phyloP scores from a whole-genome alignment of 2,797 vertebrate species.

The Antennarius maculatus region DNA sequence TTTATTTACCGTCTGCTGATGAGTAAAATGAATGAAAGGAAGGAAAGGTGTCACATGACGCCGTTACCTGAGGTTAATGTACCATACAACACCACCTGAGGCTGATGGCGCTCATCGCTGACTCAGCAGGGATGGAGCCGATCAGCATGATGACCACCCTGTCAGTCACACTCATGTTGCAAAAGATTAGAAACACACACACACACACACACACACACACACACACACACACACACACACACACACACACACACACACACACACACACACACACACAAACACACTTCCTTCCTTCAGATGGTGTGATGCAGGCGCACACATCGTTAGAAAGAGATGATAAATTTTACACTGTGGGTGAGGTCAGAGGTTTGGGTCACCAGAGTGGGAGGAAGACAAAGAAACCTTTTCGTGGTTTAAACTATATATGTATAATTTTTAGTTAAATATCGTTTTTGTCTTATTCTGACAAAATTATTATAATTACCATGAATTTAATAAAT shows the following conservation, averaged over 20 bases:
- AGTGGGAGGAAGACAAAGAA: too few species aligned
- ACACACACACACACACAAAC: too few species aligned
- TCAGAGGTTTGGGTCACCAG: neutral
- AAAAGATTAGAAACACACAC: slow-evolving; percentile 14
- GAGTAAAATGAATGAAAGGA: slow-evolving; percentile 5
- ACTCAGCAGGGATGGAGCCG: slow-evolving; percentile 55
- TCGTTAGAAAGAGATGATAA: neutral
- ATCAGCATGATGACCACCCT: slow-evolving; percentile 38
- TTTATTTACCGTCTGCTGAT: neutral
- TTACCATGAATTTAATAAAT: neutral
- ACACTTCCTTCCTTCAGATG: slow-evolving; percentile 1
- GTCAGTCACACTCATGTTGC: slow-evolving; percentile 54
- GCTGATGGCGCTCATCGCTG: slow-evolving; percentile 36
- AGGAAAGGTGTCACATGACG: slow-evolving; percentile 8
- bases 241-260: too few species aligned
- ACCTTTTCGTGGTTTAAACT: too few species aligned
- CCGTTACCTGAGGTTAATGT: slow-evolving; percentile 13
- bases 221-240: too few species aligned
- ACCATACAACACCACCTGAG: slow-evolving; percentile 19
- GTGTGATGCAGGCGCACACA: neutral
- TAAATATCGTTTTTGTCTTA: neutral
- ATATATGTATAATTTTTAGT: too few species aligned
- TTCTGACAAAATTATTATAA: neutral
- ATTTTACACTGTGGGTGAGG: neutral
- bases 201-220: too few species aligned